phyloP scores from a whole-genome alignment of 2,888 invertebrate genomes.

The Hirtodrosophila trivittata region DNA sequence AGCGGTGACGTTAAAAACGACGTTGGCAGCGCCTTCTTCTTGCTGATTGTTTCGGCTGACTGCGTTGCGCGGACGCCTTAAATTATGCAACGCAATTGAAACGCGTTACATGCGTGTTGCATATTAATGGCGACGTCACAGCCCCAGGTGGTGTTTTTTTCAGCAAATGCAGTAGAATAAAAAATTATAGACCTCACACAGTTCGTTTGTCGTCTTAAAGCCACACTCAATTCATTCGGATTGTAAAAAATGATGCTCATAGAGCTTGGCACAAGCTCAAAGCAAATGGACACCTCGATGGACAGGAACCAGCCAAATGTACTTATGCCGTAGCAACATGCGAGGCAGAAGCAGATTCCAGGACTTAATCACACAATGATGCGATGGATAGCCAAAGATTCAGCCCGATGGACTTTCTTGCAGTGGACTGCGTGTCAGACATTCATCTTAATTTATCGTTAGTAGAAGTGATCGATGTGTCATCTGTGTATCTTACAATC shows the following conservation, averaged over 20 bases:
- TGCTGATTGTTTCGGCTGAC: conserved; percentile 58
- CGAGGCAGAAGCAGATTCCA: conserved; percentile 1
- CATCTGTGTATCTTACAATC: conserved; percentile 57
- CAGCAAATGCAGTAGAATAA: conserved; percentile 56
- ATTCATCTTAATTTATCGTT: conserved; percentile 78
- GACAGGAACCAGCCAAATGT: conserved; percentile 64
- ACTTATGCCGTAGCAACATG: conserved; percentile 38
- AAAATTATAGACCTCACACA: conserved; percentile 53
- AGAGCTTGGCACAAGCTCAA: conserved; percentile 6
- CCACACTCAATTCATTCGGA: conserved; percentile 10
- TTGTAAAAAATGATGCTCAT: conserved; percentile 39
- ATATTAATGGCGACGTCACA: conserved; percentile 60
- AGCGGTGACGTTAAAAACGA: too few relatives aligned
- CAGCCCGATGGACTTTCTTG: conserved; percentile 3
- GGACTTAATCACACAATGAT: conserved; percentile 2
- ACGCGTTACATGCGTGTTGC: conserved; percentile 67
- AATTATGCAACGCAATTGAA: conserved; percentile 70
- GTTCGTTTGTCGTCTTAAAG: conserved; percentile 27
- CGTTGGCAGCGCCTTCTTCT: conserved; percentile 41
- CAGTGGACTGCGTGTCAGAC: conserved; percentile 47
- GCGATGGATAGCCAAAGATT: conserved; percentile 23
- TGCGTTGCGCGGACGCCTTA: conserved; percentile 64
- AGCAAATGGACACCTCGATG: conserved; percentile 38
- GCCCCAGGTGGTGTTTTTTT: conserved; percentile 25
- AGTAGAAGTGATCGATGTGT: conserved; percentile 64